Percentiles rank a stretch among this genome's conserved stretches.
Conservation (phyloP, 2,113 vertebrate species). For the Geococcyx californianus region DNA sequence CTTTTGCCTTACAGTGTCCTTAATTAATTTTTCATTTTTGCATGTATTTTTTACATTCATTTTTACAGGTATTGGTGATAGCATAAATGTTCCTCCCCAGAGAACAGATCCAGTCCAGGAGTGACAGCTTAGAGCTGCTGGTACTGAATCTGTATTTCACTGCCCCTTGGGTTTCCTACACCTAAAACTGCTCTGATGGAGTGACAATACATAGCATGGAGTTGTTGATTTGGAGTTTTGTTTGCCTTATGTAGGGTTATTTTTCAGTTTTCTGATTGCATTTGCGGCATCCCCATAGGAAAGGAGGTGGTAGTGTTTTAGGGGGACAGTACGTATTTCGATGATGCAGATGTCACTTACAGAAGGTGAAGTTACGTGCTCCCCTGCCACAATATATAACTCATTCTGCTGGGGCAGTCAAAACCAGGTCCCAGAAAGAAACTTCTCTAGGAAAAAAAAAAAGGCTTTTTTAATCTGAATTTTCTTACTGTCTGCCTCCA, state of each 20-base stretch:
- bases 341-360: not conserved
- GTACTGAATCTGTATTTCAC: not conserved
- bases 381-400: fast-evolving
- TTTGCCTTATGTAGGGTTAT: not conserved
- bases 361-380: not conserved
- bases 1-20: not conserved
- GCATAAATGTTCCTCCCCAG: not conserved
- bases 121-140: not conserved
- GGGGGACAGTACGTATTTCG: fast-evolving
- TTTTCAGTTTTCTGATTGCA: not conserved
- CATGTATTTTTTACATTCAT: too few species aligned
- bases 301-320: not conserved
- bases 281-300: not conserved
- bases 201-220: fast-evolving
- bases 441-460: not conserved
- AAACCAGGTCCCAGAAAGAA: not conserved
- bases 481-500: not conserved
- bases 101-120: not conserved
- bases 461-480: not conserved
- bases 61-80: not conserved
- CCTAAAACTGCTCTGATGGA: not conserved
- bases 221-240: not conserved
- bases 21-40: not conserved
- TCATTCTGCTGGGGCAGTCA: not conserved
- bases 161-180: not conserved